These are phyloP conservation scores for Hephaestus fuliginosus DNA, from an alignment of 2,797 vertebrate species.

Conservation along the genomic window DNA sequence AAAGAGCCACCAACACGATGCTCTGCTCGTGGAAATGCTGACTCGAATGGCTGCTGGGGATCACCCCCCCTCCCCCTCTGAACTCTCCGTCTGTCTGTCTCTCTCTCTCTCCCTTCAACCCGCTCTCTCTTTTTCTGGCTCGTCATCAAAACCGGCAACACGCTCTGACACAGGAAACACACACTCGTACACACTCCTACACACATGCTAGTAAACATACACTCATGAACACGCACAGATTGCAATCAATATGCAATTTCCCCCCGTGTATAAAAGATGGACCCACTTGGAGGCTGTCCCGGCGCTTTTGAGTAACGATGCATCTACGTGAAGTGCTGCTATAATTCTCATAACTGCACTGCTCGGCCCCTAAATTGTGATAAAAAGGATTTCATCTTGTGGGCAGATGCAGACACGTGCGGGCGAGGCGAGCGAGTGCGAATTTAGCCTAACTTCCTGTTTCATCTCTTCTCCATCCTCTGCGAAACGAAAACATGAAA, in stretches of 20 bases:
- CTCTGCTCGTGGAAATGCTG: background rate
- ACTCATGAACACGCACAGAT: slow-evolving; percentile 60
- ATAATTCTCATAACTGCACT: slow-evolving; percentile 80
- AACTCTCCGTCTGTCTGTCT: background rate
- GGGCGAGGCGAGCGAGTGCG: slow-evolving; percentile 35
- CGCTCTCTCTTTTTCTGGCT: slow-evolving; percentile 28
- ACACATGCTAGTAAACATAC: slow-evolving; percentile 51
- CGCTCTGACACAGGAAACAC: slow-evolving; percentile 16
- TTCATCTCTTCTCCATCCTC: slow-evolving; percentile 60
- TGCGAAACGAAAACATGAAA: slow-evolving; percentile 61
- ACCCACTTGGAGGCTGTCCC: slow-evolving; percentile 73
- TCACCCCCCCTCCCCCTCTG: background rate
- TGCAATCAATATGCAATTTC: slow-evolving; percentile 87
- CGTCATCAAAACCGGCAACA: slow-evolving; percentile 64
- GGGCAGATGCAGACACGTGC: slow-evolving; percentile 60
- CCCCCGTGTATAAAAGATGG: slow-evolving; percentile 79
- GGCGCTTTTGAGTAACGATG: slow-evolving; percentile 77
- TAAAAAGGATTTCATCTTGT: slow-evolving; percentile 82
- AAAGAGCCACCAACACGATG: background rate
- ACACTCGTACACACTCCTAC: slow-evolving; percentile 1
- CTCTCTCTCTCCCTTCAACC: background rate
- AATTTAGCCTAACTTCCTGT: slow-evolving; percentile 65
- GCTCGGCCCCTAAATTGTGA: slow-evolving; percentile 79
- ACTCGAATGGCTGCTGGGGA: background rate
- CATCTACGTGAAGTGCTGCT: slow-evolving; percentile 74